phyloP scores from a whole-genome alignment of 2,113 vertebrate species.

The Stomatorhinus ivindoensis region DNA sequence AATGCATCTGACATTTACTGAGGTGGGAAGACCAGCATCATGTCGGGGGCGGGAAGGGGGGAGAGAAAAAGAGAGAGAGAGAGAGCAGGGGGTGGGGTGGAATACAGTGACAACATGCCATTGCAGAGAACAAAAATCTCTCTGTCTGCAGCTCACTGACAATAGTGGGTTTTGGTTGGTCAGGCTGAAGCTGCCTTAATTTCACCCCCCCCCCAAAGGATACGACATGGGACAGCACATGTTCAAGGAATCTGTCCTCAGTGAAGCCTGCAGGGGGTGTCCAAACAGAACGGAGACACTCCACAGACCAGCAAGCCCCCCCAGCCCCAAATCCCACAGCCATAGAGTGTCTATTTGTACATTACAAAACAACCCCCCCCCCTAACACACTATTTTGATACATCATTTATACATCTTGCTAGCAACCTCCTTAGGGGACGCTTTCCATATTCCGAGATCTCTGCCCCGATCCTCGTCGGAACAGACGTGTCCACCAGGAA shows the following conservation, averaged over 20 bases:
- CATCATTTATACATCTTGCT: background rate
- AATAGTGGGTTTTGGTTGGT: background rate
- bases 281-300: conserved; percentile 8
- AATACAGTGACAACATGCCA: background rate
- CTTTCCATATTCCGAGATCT: background rate
- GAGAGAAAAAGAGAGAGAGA: background rate
- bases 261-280: background rate
- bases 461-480: background rate
- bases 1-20: conserved; percentile 21
- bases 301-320: background rate
- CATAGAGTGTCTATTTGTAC: background rate
- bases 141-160: background rate
- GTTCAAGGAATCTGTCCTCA: background rate
- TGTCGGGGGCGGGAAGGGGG: background rate
- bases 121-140: background rate
- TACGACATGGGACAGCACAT: background rate
- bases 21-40: background rate
- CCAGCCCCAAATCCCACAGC: background rate
- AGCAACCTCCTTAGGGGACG: background rate
- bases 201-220: background rate
- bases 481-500: background rate
- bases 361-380: background rate
- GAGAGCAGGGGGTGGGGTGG: background rate
- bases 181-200: background rate
- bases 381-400: background rate